These are phyloP conservation scores for Acyrthosiphon pisum DNA, from an alignment of 1,140 invertebrate species.

Conservation along the genomic window DNA sequence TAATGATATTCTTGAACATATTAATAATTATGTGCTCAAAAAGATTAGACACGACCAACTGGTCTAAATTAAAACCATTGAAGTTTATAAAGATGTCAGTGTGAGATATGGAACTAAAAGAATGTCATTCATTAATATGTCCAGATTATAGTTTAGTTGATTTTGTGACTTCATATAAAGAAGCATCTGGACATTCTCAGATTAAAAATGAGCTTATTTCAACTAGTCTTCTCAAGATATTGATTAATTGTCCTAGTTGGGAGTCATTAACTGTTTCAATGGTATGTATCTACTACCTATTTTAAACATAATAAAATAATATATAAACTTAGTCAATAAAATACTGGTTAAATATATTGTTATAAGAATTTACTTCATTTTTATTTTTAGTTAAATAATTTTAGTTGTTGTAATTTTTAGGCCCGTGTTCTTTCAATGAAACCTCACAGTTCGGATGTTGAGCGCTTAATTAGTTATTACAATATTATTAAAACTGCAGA, in stretches of 20 bases:
- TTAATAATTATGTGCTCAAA: neutral
- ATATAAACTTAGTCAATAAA: too few species aligned
- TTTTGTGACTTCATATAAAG: conserved; percentile 8
- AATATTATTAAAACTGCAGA: neutral
- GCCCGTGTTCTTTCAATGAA: neutral
- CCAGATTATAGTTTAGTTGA: neutral
- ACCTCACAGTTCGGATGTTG: neutral
- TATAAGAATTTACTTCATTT: too few species aligned
- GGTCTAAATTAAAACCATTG: neutral
- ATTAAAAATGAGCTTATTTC: neutral
- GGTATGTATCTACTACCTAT: neutral
- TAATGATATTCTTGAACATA: neutral
- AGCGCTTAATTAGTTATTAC: neutral
- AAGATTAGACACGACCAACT: neutral
- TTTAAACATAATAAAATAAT: too few species aligned
- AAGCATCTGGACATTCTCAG: neutral
- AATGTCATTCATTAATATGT: conserved; percentile 3
- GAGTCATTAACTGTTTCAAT: conserved; percentile 5
- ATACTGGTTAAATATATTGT: too few species aligned
- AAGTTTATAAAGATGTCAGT: neutral
- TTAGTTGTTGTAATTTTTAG: neutral
- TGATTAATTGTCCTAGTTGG: neutral
- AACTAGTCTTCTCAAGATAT: neutral
- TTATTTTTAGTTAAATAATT: too few species aligned
- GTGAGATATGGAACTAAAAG: neutral